A percentile compares a stretch with the other conserved stretches of the same genome.
These are phyloP conservation scores for Drosophila arizonae DNA, from an alignment of 1,140 invertebrate species.

Conservation along the genomic window DNA sequence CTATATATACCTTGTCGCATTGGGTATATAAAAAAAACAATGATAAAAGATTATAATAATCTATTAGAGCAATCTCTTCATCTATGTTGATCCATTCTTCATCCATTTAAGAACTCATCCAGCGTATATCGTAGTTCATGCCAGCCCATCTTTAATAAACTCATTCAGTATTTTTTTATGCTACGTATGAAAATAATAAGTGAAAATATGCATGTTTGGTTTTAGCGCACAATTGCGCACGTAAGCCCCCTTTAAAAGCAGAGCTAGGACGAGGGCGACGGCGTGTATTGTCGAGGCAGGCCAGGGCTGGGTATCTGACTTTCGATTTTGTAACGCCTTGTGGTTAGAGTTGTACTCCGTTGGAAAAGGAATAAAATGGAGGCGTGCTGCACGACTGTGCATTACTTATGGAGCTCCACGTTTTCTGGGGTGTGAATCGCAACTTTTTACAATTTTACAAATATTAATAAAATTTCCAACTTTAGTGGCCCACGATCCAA, in stretches of 20 bases:
- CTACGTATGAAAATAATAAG: slow-evolving; percentile 73
- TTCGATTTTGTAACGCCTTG: slow-evolving; percentile 17
- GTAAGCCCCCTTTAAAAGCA: slow-evolving; percentile 31
- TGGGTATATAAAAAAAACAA: too few species aligned
- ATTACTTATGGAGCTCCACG: slow-evolving; percentile 54
- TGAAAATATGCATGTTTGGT: slow-evolving; percentile 79
- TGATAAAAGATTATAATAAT: too few species aligned
- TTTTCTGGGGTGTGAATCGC: not conserved
- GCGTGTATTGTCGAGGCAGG: not conserved
- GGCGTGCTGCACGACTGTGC: slow-evolving; percentile 11
- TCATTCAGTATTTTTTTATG: slow-evolving; percentile 1
- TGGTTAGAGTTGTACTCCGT: slow-evolving; percentile 12
- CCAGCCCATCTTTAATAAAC: not conserved
- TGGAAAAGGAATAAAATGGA: not conserved
- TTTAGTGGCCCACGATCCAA: slow-evolving; percentile 23
- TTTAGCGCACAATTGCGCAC: slow-evolving; percentile 75
- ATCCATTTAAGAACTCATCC: not conserved
- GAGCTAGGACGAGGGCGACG: slow-evolving; percentile 2
- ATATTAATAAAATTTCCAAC: slow-evolving; percentile 29
- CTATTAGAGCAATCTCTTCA: too few species aligned
- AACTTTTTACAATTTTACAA: slow-evolving; percentile 50
- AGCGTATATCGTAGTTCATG: slow-evolving; percentile 7
- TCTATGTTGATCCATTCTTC: too few species aligned
- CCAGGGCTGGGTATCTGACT: slow-evolving; percentile 11
- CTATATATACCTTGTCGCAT: too few species aligned